Evolutionary conservation across 2,797 vertebrate species (phyloP).

Genomic region (Oreochromis mossambicus): DNA sequence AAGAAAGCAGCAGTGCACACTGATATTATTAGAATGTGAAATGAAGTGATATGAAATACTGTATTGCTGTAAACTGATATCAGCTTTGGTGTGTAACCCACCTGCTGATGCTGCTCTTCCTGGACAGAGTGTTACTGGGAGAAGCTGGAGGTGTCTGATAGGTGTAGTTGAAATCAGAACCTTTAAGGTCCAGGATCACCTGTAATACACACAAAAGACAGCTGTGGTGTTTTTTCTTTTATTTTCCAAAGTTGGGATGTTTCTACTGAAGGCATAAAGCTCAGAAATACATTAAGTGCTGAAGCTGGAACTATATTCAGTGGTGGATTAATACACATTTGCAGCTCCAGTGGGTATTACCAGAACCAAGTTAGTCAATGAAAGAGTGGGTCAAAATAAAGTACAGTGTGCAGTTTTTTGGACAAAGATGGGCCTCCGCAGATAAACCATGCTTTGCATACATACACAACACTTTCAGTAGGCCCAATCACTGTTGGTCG

Average conservation of each 20-base stretch:
- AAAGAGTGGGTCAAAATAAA: not conserved
- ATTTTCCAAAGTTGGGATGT: not conserved
- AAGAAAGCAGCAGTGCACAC: not conserved
- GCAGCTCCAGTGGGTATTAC: not conserved
- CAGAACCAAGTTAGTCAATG: not conserved
- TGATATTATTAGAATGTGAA: not conserved
- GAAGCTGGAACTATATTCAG: not conserved
- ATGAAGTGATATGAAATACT: not conserved
- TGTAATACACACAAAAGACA: conserved; percentile 19
- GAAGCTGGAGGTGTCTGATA: conserved; percentile 85
- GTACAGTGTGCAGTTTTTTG: not conserved
- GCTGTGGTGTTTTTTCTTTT: not conserved
- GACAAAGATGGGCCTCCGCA: not conserved
- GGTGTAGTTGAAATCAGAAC: conserved; percentile 79
- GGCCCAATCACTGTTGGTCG: not conserved
- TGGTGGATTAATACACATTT: not conserved
- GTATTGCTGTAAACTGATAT: not conserved
- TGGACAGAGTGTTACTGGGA: conserved; percentile 79
- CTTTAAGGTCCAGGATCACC: conserved; percentile 84
- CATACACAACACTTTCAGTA: not conserved
- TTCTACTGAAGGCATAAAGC: not conserved
- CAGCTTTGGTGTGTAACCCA: conserved; percentile 17
- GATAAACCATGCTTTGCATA: not conserved
- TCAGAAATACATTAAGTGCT: not conserved
- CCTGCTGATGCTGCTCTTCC: conserved; percentile 86